These are phyloP conservation scores for Apostichopus leukothele DNA, from an alignment of 53 echinoderm and acorn worm species.

Conservation along the genomic window DNA sequence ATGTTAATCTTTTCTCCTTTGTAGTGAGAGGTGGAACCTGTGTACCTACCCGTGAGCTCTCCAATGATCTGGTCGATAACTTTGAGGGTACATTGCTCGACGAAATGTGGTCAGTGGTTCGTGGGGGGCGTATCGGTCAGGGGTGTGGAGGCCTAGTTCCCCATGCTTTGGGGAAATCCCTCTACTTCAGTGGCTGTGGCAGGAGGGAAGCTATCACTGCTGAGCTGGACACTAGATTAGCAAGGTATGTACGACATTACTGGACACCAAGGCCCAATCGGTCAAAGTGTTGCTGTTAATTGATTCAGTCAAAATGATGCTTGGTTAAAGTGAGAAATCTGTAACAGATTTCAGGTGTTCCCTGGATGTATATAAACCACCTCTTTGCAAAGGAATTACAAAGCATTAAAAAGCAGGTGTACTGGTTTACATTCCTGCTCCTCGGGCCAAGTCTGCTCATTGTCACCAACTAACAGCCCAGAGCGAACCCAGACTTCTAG, in stretches of 20 bases:
- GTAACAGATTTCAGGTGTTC: too few relatives aligned
- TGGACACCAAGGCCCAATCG: neutral
- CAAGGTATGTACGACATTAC: slow-evolving; percentile 55
- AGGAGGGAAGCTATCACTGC: slow-evolving; percentile 83
- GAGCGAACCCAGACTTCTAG: too few relatives aligned
- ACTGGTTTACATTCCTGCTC: neutral
- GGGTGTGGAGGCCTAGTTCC: slow-evolving; percentile 88
- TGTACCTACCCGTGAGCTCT: slow-evolving; percentile 54
- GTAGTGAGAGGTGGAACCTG: slow-evolving; percentile 62
- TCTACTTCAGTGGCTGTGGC: slow-evolving; percentile 93
- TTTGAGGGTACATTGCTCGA: slow-evolving; percentile 69
- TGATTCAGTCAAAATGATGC: too few relatives aligned
- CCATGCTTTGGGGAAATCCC: slow-evolving; percentile 85
- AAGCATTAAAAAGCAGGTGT: neutral
- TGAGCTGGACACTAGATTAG: slow-evolving; percentile 73
- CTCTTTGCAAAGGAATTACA: too few relatives aligned
- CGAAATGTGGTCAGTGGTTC: slow-evolving; percentile 69
- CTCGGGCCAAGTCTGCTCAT: neutral
- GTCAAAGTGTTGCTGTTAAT: too few relatives aligned
- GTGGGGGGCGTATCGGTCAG: slow-evolving; percentile 76
- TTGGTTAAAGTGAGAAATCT: too few relatives aligned
- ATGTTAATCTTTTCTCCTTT: neutral
- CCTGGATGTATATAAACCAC: too few relatives aligned
- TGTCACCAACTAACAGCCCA: neutral
- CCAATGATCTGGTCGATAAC: slow-evolving; percentile 68